Evolutionary conservation across 2,797 vertebrate species (phyloP).

Genomic region (Sebastolobus alascanus): DNA sequence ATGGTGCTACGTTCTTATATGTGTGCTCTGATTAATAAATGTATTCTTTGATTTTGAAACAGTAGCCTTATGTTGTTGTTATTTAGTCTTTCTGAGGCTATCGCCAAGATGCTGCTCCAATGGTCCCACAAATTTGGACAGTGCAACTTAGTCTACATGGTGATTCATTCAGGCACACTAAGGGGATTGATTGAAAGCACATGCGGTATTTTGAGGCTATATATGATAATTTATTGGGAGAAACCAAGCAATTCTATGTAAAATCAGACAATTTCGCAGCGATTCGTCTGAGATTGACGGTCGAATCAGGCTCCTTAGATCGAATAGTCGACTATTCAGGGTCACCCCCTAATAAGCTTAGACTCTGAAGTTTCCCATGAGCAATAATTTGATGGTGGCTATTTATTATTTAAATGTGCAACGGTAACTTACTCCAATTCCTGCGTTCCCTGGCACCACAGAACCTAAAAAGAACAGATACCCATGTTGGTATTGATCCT

Average conservation of each 20-base stretch:
- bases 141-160: accelerated
- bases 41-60: too few relatives aligned
- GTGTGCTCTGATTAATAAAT: too few relatives aligned
- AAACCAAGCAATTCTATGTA: background rate
- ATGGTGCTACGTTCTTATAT: too few relatives aligned
- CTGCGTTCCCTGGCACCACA: background rate
- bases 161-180: too few relatives aligned
- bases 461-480: accelerated
- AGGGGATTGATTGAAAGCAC: too few relatives aligned
- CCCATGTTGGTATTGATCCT: background rate
- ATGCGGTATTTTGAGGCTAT: background rate
- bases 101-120: too few relatives aligned
- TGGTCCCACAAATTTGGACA: too few relatives aligned
- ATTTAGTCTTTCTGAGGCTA: too few relatives aligned
- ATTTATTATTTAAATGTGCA: background rate
- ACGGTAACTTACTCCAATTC: background rate
- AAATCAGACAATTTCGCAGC: background rate
- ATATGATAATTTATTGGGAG: background rate
- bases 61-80: too few relatives aligned
- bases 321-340: accelerated
- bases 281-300: too few relatives aligned
- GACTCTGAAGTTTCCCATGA: background rate
- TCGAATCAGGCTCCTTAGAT: too few relatives aligned
- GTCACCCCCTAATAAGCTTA: background rate
- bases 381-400: background rate